Evolutionary conservation across 2,113 vertebrate species (phyloP), one percentile per base, ranked within the genome.

Genomic region (Chamaetylas fuelleborni): DNA sequence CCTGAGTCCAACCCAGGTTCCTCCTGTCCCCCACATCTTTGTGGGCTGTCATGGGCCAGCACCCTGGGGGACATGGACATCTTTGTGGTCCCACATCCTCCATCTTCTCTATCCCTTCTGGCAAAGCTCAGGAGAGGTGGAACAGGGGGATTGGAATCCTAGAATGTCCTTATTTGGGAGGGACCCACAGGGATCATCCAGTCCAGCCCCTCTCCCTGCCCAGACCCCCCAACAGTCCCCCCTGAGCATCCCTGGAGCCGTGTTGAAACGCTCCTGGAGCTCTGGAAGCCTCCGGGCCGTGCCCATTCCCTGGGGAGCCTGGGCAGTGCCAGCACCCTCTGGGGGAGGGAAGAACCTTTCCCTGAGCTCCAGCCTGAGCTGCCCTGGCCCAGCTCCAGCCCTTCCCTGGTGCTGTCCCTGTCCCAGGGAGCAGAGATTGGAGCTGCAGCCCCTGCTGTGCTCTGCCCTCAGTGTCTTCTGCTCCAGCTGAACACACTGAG

Each of bases 11-110:
- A 42, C 61, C 34, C 1, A 1, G 20, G 36, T 34, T 40, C 18
- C 10, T 81, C 33, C 34, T 36, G 60, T 57, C 40, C 80, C 64
- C 22, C 34, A 0, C 3, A 7, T 60, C 57, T 34, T 54, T 25
- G 1, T 0, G 4, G 34, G 8, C 36, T 2, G 2, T 42, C 19
- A 5, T 1, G 45, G 92, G 23, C 34, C 7, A 4, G 15, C 33
- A 60, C 22, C 42, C 36, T 38, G 40, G 3, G 12, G 45, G 15
- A 47, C 64, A 60, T 0, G 8, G 34, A 48, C 34, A 6, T 69
- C 72, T 66, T 19, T 36, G 45, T 18, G 2, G 4, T 29, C 34
- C 45, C 2, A 1, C n/a, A 13, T 60, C 34, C 33, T 69, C 28
- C 23, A 5, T 29, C 15, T 62, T 31, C 71, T 42, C 48, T 29